Evolutionary conservation across 2,113 vertebrate genomes (phyloP).

Genomic region (Cephalophus harveyi): DNA sequence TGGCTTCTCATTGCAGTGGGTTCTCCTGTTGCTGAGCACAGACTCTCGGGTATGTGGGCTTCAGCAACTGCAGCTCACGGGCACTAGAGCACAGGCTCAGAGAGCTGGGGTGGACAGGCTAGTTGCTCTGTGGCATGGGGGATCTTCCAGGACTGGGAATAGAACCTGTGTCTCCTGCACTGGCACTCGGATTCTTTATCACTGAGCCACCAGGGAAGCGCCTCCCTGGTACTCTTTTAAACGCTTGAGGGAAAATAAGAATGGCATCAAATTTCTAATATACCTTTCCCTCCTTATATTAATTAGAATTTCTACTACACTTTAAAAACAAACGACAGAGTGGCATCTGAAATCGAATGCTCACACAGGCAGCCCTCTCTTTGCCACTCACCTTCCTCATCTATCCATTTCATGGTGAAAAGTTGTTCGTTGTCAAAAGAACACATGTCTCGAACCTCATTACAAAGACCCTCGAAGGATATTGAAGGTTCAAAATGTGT

Average conservation of each 20-base stretch:
- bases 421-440: constrained; percentile 97
- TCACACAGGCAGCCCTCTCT: background rate
- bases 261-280: background rate
- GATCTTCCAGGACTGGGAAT: background rate
- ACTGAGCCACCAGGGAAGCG: background rate
- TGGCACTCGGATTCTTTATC: background rate
- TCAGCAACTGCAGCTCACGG: background rate
- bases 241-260: background rate
- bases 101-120: background rate
- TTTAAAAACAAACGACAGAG: background rate
- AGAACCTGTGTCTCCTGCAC: background rate
- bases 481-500: constrained; percentile 98
- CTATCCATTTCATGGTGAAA: constrained; percentile 99
- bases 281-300: background rate
- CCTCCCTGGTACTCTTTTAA: background rate
- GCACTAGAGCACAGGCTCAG: background rate
- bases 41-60: background rate
- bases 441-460: constrained; percentile 97
- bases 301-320: background rate
- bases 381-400: constrained; percentile 91
- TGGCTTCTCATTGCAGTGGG: background rate
- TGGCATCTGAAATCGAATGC: background rate
- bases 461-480: constrained; percentile 93
- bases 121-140: background rate
- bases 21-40: background rate